phyloP scores from a whole-genome alignment of 2,888 invertebrate species.

The Bursaphelenchus okinawaensis region DNA sequence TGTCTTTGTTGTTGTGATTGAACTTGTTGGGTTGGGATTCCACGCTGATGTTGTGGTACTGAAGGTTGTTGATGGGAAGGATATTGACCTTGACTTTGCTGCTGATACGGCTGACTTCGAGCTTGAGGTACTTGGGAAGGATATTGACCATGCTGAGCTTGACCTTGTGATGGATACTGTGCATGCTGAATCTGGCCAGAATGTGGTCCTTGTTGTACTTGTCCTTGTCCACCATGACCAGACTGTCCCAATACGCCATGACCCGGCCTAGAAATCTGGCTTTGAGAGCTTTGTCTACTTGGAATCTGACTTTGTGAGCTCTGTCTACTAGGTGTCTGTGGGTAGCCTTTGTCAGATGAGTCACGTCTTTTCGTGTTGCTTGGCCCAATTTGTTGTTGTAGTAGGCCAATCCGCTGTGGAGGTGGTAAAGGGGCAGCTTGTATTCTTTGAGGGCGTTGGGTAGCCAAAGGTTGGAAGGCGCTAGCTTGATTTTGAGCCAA shows the following conservation, averaged over 20 bases:
- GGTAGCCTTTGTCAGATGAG: neutral
- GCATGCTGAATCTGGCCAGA: no score
- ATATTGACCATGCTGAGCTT: no score
- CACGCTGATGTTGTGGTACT: neutral
- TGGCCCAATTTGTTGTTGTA: slow-evolving; percentile 6
- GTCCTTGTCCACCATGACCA: neutral
- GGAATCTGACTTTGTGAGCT: no score
- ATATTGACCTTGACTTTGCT: no score
- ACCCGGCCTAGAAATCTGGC: no score
- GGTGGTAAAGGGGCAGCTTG: slow-evolving; percentile 10
- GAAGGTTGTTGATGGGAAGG: neutral
- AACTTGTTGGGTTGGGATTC: neutral
- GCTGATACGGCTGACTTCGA: no score
- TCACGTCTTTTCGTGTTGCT: neutral
- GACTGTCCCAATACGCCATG: neutral
- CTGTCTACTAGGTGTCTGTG: no score
- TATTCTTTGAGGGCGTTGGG: slow-evolving; percentile 1
- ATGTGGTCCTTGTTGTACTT: no score
- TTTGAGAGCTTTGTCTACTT: no score
- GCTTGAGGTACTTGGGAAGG: no score
- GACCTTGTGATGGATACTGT: no score
- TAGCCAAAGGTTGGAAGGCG: neutral
- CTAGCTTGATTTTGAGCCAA: neutral
- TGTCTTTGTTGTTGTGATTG: slow-evolving; percentile 5
- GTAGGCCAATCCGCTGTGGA: slow-evolving; percentile 1